Evolutionary conservation across 35 echinoderm and acorn worm species (phyloP).

Genomic region (Heliocidaris erythrogramma): DNA sequence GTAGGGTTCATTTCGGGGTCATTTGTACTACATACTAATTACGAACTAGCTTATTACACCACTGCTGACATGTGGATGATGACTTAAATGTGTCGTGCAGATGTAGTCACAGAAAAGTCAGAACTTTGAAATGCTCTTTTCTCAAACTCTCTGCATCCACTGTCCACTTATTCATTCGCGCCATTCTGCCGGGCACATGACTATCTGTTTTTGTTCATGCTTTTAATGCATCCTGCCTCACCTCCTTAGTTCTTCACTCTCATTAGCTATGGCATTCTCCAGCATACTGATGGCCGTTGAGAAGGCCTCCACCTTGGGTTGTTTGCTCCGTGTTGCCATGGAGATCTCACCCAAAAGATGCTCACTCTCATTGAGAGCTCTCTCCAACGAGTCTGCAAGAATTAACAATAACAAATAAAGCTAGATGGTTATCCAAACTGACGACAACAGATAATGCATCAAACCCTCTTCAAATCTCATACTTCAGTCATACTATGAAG

Average conservation of each 20-base stretch:
- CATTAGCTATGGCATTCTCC: conserved; percentile 63
- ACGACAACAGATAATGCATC: no score
- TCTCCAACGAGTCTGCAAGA: conserved; percentile 54
- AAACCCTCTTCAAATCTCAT: background rate
- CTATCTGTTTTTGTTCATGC: no score
- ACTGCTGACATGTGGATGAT: background rate
- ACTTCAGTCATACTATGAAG: background rate
- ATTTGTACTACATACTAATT: no score
- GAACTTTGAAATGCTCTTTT: no score
- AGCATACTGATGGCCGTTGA: conserved; percentile 58
- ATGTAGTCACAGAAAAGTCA: no score
- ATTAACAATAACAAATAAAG: no score
- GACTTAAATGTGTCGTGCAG: no score
- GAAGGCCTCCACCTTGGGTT: conserved; percentile 57
- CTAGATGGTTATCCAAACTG: no score
- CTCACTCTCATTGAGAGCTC: conserved; percentile 67
- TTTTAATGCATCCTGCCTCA: background rate
- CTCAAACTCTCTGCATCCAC: no score
- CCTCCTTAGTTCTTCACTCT: conserved; percentile 58
- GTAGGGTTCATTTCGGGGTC: no score
- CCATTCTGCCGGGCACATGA: no score
- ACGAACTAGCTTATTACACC: background rate
- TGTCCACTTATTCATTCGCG: no score
- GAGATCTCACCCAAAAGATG: conserved; percentile 67
- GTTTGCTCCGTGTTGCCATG: conserved; percentile 34